phyloP scores from a whole-genome alignment of 2,888 invertebrate genomes.

The Homarus gammarus region DNA sequence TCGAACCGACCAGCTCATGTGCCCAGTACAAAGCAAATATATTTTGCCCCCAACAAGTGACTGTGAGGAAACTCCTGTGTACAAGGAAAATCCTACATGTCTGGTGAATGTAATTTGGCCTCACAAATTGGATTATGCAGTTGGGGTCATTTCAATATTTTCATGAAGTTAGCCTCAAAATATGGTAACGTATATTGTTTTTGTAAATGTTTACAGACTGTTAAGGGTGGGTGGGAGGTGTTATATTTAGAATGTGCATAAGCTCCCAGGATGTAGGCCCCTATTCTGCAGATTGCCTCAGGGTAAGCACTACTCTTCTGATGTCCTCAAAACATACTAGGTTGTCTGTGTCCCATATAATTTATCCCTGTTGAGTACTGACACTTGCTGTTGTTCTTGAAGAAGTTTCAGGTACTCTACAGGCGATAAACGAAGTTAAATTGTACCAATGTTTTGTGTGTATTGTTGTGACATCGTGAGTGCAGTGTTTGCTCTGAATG shows the following conservation, averaged over 20 bases:
- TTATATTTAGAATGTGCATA: slow-evolving; percentile 58
- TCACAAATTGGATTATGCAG: slow-evolving; percentile 54
- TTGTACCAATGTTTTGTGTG: background rate
- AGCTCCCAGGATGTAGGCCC: slow-evolving; percentile 54
- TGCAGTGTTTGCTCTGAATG: slow-evolving; percentile 36
- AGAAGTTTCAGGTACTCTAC: slow-evolving; percentile 20
- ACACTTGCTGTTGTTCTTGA: background rate
- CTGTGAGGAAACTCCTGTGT: slow-evolving; percentile 48
- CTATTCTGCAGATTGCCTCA: slow-evolving; percentile 42
- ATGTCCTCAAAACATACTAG: slow-evolving; percentile 15
- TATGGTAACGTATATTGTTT: slow-evolving; percentile 65
- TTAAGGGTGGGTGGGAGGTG: slow-evolving; percentile 56
- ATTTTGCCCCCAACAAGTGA: slow-evolving; percentile 61
- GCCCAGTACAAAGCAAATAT: slow-evolving; percentile 72
- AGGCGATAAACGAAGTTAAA: slow-evolving; percentile 16
- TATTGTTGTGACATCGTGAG: slow-evolving; percentile 9
- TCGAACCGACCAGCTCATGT: slow-evolving; percentile 65
- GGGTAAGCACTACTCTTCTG: slow-evolving; percentile 35
- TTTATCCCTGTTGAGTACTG: slow-evolving; percentile 20
- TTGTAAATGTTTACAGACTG: slow-evolving; percentile 65
- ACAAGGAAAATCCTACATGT: slow-evolving; percentile 47
- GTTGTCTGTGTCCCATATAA: background rate
- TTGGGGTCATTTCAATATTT: slow-evolving; percentile 64
- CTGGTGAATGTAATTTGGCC: slow-evolving; percentile 48
- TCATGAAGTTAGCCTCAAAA: slow-evolving; percentile 56